A percentile compares a stretch with the other conserved stretches of the same genome.
Evolutionary conservation across 2,113 vertebrate species (phyloP).

Genomic region (Trogon melanurus): DNA sequence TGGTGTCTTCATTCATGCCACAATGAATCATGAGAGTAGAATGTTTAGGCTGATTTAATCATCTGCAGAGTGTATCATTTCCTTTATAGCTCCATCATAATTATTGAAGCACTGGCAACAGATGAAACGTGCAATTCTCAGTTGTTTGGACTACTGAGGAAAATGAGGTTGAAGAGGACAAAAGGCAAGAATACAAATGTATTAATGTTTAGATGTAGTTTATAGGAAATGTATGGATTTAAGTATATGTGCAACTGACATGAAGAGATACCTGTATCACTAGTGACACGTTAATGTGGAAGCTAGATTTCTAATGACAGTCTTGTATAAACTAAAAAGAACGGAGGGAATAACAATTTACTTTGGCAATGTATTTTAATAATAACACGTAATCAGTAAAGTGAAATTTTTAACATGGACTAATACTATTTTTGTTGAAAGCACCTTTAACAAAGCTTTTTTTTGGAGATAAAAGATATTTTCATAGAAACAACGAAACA

Average conservation of each 20-base stretch:
- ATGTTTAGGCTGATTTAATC: constrained; percentile 61
- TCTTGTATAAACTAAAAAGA: background rate
- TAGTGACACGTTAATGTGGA: accelerated
- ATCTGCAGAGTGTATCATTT: background rate
- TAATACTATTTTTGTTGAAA: background rate
- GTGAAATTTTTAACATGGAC: background rate
- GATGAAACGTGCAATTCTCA: background rate
- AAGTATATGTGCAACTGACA: background rate
- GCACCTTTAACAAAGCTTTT: background rate
- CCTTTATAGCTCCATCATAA: constrained; percentile 35
- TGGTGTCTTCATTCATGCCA: constrained; percentile 41
- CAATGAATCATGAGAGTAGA: constrained; percentile 33
- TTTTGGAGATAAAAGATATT: background rate
- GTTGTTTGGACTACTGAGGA: constrained; percentile 5
- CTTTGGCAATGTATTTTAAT: background rate
- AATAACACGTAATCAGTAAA: background rate
- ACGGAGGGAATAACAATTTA: background rate
- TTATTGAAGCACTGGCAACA: constrained; percentile 36
- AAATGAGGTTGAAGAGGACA: background rate
- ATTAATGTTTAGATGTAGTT: background rate
- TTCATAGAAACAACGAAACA: background rate
- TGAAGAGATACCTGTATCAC: background rate
- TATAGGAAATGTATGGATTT: background rate
- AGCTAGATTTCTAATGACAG: background rate
- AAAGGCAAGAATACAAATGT: background rate